These are phyloP conservation scores for Sebastes iracundus DNA, from an alignment of 2,797 vertebrate species.

Conservation along the genomic window DNA sequence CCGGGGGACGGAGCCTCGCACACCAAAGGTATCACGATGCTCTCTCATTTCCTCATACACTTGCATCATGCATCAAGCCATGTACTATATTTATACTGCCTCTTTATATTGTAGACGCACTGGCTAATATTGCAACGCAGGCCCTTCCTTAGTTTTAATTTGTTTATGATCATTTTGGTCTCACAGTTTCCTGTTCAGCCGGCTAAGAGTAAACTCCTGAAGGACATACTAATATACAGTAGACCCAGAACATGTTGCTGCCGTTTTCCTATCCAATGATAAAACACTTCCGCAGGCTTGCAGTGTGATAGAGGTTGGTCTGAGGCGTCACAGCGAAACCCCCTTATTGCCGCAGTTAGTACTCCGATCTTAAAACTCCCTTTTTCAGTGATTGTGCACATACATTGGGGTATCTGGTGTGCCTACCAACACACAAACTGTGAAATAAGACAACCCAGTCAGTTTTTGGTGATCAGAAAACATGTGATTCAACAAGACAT, in stretches of 20 bases:
- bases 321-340: not conserved
- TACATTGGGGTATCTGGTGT: no score
- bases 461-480: no score
- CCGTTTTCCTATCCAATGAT: not conserved
- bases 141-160: not conserved
- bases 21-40: constrained; percentile 88
- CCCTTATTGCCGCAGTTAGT: not conserved
- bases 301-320: not conserved
- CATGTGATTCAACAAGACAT: no score
- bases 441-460: no score
- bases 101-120: not conserved
- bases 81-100: not conserved
- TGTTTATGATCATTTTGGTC: not conserved
- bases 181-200: no score
- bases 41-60: not conserved
- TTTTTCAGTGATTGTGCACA: no score
- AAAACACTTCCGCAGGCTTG: not conserved
- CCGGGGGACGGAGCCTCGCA: constrained; percentile 97
- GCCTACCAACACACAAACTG: no score
- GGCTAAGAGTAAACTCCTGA: no score
- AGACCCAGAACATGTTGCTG: not conserved
- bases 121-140: not conserved
- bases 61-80: not conserved
- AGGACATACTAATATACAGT: no score
- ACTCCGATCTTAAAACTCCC: no score